Base-by-base conservation (phyloP, 2,797 vertebrate genomes). In the Harpagifer antarcticus region DNA sequence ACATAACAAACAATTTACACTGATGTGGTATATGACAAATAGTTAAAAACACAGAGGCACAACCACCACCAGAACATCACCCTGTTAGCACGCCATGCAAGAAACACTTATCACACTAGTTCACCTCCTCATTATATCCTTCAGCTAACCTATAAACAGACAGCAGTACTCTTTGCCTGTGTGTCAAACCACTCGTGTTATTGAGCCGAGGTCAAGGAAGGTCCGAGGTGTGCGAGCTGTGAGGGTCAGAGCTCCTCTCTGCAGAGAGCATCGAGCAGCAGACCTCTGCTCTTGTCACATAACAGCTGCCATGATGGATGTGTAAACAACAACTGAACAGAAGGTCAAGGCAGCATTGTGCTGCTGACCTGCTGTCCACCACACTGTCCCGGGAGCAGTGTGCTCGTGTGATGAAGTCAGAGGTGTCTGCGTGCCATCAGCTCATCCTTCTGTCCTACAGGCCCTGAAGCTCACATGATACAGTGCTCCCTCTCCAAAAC, bases 231-330 rank as follows among this genome's bases (percentile, higher is more conserved):
- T 43, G 62, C 56, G 67, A 79, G 69, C 54, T 64, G 76, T 44
- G 40, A 52, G 52, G 68, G 70, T 72, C 53, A 67, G 64, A 40
- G 12, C 40, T 54, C 44, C 48, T 23, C 66, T 69, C 66, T 62
- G 75, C 43, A 79, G 66, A 49, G 67, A 40, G 61, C 23, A n/a
- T 48, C 60, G 68, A 77, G 74, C 19, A 62, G 61, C 75, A 79
- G 76, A 82, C 68, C 50, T 72, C 70, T 57, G 50, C 50, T 65
- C 49, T 57, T 65, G 50, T 66, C 19, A 60, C 33, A 76, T 73
- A 85, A 70, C 86, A 92, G 68, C 81, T 84, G 76, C 48, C 48
- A 27, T 88, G 88, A 89, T 64, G 67, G 68, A 83, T 83, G 74
- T 48, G 2, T 82, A 40, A 65, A 43, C 68, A 53, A 48, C 59